Conservation (phyloP, 2,888 invertebrate genomes). For the Diplazon laetatorius region DNA sequence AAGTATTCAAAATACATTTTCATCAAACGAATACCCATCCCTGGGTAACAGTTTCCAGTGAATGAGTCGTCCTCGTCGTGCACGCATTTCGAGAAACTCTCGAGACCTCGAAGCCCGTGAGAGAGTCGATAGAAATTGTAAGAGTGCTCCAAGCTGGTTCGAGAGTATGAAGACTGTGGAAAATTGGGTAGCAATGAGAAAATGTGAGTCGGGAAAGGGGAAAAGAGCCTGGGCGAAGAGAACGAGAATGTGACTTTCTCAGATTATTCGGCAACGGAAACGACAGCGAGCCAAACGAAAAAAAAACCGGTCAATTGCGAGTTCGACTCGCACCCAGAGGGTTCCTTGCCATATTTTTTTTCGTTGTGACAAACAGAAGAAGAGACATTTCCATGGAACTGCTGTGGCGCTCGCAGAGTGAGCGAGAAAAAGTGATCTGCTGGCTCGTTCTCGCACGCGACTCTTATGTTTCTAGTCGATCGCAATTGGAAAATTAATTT, state of each 20-base stretch:
- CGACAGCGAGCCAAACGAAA: conserved; percentile 70
- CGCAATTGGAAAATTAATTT: no score
- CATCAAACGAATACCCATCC: no score
- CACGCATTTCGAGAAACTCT: conserved; percentile 27
- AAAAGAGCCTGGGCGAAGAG: conserved; percentile 1
- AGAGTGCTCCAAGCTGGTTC: conserved; percentile 33
- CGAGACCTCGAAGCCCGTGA: not conserved
- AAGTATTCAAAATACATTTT: no score
- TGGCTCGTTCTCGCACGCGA: no score
- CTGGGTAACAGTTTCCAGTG: conserved; percentile 12
- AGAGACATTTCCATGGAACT: no score
- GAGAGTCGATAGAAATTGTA: conserved; percentile 48
- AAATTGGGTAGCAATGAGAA: conserved; percentile 21
- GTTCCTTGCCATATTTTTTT: no score
- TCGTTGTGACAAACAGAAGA: no score
- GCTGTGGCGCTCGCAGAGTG: no score
- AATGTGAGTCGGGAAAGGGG: conserved; percentile 17
- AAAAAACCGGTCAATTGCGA: no score
- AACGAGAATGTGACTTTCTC: conserved; percentile 69
- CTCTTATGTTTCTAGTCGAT: no score
- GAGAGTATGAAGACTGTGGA: conserved; percentile 44
- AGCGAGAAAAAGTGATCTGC: no score
- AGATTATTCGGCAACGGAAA: conserved; percentile 69
- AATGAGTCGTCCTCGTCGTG: conserved; percentile 3
- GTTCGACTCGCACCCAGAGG: no score